A percentile compares a stretch with the other conserved stretches of the same genome.
Evolutionary conservation across 2,797 vertebrate species (phyloP).

Genomic region (Acanthornis magna): DNA sequence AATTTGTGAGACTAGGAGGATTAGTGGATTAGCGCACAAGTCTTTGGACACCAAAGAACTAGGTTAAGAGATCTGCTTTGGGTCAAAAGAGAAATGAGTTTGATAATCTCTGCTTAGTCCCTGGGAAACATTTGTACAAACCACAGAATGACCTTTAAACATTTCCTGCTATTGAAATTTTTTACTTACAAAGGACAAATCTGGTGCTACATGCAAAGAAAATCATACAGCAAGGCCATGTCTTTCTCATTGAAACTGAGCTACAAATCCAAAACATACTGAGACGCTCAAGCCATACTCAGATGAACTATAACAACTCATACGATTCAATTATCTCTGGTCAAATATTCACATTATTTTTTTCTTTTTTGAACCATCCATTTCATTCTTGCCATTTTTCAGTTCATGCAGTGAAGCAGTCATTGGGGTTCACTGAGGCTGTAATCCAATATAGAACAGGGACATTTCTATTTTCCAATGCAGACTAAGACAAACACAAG

Average conservation of each 20-base stretch:
- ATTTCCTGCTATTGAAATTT: not conserved
- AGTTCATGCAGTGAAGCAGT: not conserved
- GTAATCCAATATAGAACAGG: not conserved
- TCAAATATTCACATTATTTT: not conserved
- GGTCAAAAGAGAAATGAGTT: conserved; percentile 42
- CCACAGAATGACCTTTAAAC: not conserved
- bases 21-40: conserved; percentile 13
- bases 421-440: not conserved
- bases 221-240: not conserved
- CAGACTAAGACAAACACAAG: not conserved
- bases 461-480: not conserved
- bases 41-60: not conserved
- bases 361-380: not conserved
- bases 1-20: conserved; percentile 26
- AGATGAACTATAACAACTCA: not conserved
- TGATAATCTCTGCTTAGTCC: conserved; percentile 26
- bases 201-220: not conserved
- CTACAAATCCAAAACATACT: not conserved
- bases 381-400: not conserved
- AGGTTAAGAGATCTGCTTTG: not conserved
- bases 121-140: not conserved
- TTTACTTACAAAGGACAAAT: not conserved
- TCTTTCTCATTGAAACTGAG: not conserved
- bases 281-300: not conserved
- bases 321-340: not conserved